phyloP scores from a whole-genome alignment of 2,888 invertebrate species.

The Parasteatoda lunata region DNA sequence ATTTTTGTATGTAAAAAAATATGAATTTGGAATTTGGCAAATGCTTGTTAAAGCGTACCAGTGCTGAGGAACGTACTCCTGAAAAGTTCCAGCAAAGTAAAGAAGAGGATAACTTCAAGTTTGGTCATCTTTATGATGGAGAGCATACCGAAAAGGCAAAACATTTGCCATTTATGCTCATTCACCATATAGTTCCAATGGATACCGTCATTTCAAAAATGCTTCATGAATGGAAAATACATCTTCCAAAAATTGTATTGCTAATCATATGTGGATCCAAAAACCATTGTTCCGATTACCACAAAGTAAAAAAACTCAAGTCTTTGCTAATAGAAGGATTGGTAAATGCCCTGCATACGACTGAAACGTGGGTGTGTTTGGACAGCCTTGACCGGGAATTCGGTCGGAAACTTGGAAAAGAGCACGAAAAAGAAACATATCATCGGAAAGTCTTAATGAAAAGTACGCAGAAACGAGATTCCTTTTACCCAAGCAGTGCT shows the following conservation, averaged over 20 bases:
- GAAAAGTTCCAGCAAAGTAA: no score
- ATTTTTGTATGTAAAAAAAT: no score
- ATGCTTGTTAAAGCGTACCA: no score
- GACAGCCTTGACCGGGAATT: conserved; percentile 32
- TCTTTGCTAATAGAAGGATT: conserved; percentile 27
- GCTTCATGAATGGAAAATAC: conserved; percentile 18
- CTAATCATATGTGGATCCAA: conserved; percentile 8
- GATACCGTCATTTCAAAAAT: conserved; percentile 3
- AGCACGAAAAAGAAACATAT: conserved; percentile 20
- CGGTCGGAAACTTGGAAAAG: conserved; percentile 23
- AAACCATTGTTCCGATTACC: background rate
- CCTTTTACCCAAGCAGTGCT: conserved; percentile 22
- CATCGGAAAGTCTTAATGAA: conserved; percentile 1
- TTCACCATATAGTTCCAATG: background rate
- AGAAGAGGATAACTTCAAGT: no score
- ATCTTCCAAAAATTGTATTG: conserved; percentile 37
- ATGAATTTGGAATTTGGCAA: no score
- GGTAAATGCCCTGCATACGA: conserved; percentile 43
- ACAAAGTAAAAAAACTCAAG: background rate
- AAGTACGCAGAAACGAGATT: conserved; percentile 1
- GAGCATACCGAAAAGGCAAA: background rate
- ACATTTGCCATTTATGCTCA: conserved; percentile 28
- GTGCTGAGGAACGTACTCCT: no score
- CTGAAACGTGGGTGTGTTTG: conserved; percentile 54
- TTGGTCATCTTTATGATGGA: no score